These are phyloP conservation scores for Oegoconia quadripuncta DNA, from an alignment of 2,888 invertebrate species.

Conservation along the genomic window DNA sequence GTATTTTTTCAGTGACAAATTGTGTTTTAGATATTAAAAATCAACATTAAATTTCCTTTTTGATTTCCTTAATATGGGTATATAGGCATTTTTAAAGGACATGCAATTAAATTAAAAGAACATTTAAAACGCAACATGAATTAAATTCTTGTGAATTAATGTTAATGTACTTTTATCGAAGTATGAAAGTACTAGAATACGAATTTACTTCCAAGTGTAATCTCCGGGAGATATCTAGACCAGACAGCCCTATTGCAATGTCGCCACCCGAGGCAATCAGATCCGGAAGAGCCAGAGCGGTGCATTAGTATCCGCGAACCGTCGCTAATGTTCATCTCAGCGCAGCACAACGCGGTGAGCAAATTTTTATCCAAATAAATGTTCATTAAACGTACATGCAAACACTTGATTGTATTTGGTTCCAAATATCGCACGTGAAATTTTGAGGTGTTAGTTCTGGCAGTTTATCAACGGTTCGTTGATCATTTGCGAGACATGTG, in stretches of 20 bases:
- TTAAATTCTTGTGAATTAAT: too few species aligned
- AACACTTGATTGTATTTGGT: background rate
- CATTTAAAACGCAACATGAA: too few species aligned
- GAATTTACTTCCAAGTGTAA: too few species aligned
- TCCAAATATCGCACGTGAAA: background rate
- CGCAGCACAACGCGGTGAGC: conserved; percentile 33
- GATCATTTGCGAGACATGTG: background rate
- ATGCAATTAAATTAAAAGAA: too few species aligned
- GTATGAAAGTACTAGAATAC: too few species aligned
- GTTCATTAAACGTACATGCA: background rate
- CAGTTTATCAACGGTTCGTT: background rate
- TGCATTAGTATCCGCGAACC: conserved; percentile 44
- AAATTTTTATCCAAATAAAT: conserved; percentile 21
- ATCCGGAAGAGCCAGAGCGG: conserved; percentile 62
- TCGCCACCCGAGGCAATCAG: conserved; percentile 57
- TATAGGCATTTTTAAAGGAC: too few species aligned
- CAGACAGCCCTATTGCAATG: conserved; percentile 31
- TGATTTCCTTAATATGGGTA: too few species aligned
- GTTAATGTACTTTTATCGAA: too few species aligned
- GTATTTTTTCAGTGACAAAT: too few species aligned
- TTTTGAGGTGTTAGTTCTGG: conserved; percentile 2
- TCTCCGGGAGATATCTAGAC: too few species aligned
- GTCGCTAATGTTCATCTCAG: conserved; percentile 45
- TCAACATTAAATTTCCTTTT: too few species aligned
- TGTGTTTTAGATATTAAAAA: too few species aligned